Evolutionary conservation across 2,113 vertebrate genomes (phyloP).

Genomic region (Sigmodon hispidus): DNA sequence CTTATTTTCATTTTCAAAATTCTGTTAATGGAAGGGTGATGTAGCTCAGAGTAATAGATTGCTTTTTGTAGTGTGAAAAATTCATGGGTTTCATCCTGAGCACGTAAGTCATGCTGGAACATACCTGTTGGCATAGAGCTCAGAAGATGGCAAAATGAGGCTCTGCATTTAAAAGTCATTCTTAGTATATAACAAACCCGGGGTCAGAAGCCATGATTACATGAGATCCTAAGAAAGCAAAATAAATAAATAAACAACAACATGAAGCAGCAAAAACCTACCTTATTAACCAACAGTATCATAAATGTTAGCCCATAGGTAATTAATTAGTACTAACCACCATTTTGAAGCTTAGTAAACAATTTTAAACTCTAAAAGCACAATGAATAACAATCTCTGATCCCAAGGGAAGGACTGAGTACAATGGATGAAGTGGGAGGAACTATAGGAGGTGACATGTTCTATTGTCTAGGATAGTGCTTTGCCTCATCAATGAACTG

Average conservation of each 20-base stretch:
- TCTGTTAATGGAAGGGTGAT: neutral
- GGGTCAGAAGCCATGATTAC: neutral
- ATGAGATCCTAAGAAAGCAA: too few species aligned
- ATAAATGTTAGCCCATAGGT: neutral
- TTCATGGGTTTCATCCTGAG: too few species aligned
- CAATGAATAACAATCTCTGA: neutral
- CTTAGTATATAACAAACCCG: neutral
- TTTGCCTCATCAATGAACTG: neutral
- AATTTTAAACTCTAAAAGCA: neutral
- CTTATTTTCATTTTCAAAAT: conserved; percentile 9
- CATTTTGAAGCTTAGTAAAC: neutral
- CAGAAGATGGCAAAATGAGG: neutral
- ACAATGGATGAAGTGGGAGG: neutral
- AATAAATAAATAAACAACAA: neutral
- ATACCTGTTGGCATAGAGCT: neutral
- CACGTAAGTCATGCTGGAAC: neutral
- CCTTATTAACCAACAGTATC: neutral
- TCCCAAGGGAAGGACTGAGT: neutral
- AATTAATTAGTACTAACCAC: neutral
- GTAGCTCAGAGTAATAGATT: too few species aligned
- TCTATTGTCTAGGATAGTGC: neutral
- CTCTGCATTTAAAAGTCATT: neutral
- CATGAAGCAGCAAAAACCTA: too few species aligned
- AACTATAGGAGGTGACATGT: fast-evolving
- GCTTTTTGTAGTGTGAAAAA: too few species aligned